Conservation (phyloP, 2,797 vertebrate species). For the Heteromormyrus szaboi region DNA sequence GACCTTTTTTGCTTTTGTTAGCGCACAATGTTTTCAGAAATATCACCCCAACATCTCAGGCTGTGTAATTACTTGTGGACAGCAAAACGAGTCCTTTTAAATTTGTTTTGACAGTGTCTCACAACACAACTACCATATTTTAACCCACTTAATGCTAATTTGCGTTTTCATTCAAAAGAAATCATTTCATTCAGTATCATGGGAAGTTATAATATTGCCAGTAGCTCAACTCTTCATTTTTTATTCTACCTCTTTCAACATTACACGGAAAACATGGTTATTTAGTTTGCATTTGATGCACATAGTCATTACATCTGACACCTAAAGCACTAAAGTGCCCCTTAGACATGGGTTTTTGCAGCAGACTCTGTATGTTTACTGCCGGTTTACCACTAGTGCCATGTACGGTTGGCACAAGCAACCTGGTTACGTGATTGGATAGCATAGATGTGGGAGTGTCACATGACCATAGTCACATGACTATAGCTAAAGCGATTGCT, state of each 20-base stretch:
- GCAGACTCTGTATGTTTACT: neutral
- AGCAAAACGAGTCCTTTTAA: constrained; percentile 51
- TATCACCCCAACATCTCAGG: constrained; percentile 51
- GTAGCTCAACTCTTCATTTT: neutral
- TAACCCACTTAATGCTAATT: neutral
- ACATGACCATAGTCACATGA: neutral
- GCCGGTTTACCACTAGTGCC: neutral
- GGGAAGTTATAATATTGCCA: neutral
- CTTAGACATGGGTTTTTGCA: neutral
- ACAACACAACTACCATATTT: constrained; percentile 1
- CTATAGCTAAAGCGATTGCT: constrained; percentile 39
- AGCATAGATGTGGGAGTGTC: neutral
- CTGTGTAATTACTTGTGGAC: constrained; percentile 60
- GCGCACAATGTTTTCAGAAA: constrained; percentile 56
- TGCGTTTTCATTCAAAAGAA: constrained; percentile 28
- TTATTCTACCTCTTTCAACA: neutral
- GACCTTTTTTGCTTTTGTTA: constrained; percentile 61
- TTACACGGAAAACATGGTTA: neutral
- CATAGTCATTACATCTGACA: neutral
- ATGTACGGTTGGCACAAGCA: neutral
- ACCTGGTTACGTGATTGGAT: neutral
- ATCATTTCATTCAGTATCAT: neutral
- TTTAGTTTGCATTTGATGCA: neutral
- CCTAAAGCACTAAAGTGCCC: neutral
- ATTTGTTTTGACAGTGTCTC: constrained; percentile 61